These are phyloP conservation scores for Cyprinella venusta DNA, from an alignment of 2,797 vertebrate species.

Conservation along the genomic window DNA sequence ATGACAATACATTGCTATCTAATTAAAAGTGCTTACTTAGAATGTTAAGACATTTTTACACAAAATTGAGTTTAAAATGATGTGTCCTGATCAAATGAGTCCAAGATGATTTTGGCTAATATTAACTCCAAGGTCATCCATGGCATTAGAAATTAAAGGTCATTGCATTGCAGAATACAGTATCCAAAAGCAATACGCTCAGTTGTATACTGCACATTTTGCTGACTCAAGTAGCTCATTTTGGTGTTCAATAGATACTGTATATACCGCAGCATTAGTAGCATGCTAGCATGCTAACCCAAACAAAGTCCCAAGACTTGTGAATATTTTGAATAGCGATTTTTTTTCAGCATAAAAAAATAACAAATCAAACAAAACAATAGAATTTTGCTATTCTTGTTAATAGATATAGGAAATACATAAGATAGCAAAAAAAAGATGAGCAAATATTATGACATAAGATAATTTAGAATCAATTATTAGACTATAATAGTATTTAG, in stretches of 20 bases:
- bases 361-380: background rate
- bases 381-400: background rate
- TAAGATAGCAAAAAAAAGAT: too few species aligned
- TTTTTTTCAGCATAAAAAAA: background rate
- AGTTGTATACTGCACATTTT: background rate
- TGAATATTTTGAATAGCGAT: too few species aligned
- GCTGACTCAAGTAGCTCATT: background rate
- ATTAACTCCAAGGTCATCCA: background rate
- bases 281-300: background rate
- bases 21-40: too few species aligned
- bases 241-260: background rate
- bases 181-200: background rate
- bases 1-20: too few species aligned
- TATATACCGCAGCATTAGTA: background rate
- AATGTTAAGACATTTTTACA: too few species aligned
- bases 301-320: background rate
- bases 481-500: background rate
- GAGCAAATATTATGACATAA: background rate
- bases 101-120: background rate
- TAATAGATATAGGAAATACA: background rate
- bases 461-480: background rate
- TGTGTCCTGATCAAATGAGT: background rate
- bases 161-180: background rate
- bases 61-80: too few species aligned
- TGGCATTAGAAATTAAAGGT: background rate